A percentile compares a stretch with the other conserved stretches of the same genome.
Conservation (phyloP, 2,113 vertebrate genomes). For the Erinaceus europaeus region DNA sequence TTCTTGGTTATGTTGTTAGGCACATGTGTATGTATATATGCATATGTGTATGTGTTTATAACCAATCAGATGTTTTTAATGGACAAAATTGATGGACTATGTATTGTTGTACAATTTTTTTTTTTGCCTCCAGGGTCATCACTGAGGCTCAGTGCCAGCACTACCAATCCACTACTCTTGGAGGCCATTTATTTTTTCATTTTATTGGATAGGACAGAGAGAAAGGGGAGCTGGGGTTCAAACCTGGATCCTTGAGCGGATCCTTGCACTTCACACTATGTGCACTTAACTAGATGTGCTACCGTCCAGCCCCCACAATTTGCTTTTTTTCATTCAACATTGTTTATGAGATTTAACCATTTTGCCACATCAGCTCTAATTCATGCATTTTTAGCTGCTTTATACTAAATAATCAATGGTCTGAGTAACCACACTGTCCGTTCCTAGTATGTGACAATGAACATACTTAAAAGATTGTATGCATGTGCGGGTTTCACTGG, state of each 20-base stretch:
- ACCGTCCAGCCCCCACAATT: no score
- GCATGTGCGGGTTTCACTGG: constrained; percentile 33
- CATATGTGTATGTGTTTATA: not conserved
- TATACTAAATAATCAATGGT: not conserved
- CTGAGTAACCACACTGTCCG: not conserved
- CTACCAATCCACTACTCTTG: no score
- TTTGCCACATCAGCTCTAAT: not conserved
- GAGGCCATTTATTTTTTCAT: no score
- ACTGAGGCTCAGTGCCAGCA: no score
- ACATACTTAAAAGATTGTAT: constrained; percentile 1
- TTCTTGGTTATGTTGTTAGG: not conserved
- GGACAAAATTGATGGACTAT: not conserved
- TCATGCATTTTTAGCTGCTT: constrained; percentile 25
- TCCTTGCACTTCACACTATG: no score
- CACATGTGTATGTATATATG: not conserved
- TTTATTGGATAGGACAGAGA: no score
- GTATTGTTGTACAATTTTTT: constrained; percentile 5
- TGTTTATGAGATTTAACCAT: constrained; percentile 9
- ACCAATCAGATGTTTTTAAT: no score
- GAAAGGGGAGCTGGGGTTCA: no score
- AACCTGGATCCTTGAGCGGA: no score
- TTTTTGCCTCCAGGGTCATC: no score
- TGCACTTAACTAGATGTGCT: no score
- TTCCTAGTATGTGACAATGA: not conserved
- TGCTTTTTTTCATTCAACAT: constrained; percentile 16